A percentile compares a stretch with the other conserved stretches of the same genome.
Conservation (phyloP, 2,113 vertebrate genomes). For the Fregata magnificens region DNA sequence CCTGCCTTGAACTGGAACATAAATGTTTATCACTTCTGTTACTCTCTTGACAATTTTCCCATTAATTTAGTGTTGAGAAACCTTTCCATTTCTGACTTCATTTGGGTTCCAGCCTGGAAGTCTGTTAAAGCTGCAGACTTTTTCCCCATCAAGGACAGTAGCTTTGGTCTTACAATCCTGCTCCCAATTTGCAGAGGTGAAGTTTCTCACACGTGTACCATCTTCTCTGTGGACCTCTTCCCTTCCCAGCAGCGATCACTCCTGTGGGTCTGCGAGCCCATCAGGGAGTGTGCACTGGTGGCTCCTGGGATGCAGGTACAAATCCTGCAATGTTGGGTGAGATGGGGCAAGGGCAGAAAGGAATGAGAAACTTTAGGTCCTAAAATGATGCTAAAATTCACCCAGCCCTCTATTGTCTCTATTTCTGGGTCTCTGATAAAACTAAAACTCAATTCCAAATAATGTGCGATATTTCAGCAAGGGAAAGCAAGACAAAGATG, state of each 20-base stretch:
- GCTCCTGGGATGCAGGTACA: background rate
- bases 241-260: background rate
- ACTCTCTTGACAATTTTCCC: background rate
- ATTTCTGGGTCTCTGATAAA: slow-evolving; percentile 49
- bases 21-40: slow-evolving; percentile 29
- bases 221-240: background rate
- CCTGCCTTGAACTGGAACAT: background rate
- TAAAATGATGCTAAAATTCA: background rate
- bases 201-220: accelerated
- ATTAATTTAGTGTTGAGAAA: background rate
- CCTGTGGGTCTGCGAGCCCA: background rate
- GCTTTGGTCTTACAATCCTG: background rate
- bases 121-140: background rate
- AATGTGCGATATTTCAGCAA: background rate
- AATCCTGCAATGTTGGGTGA: background rate
- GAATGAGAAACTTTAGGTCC: background rate
- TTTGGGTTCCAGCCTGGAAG: background rate
- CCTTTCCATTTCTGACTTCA: background rate
- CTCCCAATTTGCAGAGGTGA: background rate
- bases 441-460: background rate
- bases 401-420: slow-evolving; percentile 44
- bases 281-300: background rate
- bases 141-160: background rate
- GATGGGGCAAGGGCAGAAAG: background rate
- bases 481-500: slow-evolving; percentile 60